phyloP scores from a whole-genome alignment of 2,888 invertebrate species.

The Campaea margaritaria region DNA sequence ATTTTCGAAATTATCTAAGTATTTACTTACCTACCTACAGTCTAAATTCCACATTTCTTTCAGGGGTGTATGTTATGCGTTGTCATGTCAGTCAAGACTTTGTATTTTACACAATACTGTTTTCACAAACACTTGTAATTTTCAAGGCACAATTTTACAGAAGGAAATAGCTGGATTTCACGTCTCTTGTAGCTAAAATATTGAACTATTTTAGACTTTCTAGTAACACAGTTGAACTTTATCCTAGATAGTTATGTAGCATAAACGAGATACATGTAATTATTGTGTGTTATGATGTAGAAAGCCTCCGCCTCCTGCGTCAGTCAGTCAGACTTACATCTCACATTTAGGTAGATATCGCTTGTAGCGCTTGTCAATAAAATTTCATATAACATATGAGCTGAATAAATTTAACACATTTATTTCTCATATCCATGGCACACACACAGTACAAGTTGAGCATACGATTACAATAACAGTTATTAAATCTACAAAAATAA shows the following conservation, averaged over 20 bases:
- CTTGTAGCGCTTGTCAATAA: slow-evolving; percentile 7
- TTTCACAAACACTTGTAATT: too few relatives aligned
- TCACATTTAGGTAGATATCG: slow-evolving; percentile 1
- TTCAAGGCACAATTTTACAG: too few relatives aligned
- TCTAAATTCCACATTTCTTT: too few relatives aligned
- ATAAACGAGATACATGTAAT: slow-evolving; percentile 20
- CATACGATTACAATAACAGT: not conserved
- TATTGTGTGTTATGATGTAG: slow-evolving; percentile 22
- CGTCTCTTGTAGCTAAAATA: not conserved
- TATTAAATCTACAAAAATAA: slow-evolving; percentile 19
- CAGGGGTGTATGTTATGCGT: not conserved
- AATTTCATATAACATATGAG: not conserved
- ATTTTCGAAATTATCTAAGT: too few relatives aligned
- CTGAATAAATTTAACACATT: not conserved
- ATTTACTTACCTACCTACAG: too few relatives aligned
- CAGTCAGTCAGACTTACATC: slow-evolving; percentile 7
- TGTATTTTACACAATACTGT: not conserved
- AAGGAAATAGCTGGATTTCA: not conserved
- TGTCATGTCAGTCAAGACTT: not conserved
- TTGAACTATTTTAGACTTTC: slow-evolving; percentile 12
- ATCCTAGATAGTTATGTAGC: slow-evolving; percentile 21
- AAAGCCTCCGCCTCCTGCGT: slow-evolving; percentile 14
- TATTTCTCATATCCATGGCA: not conserved
- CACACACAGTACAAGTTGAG: not conserved
- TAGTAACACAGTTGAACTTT: slow-evolving; percentile 12